Base-by-base conservation (phyloP, 2,888 invertebrate species). In the Tenthredo amoena region DNA sequence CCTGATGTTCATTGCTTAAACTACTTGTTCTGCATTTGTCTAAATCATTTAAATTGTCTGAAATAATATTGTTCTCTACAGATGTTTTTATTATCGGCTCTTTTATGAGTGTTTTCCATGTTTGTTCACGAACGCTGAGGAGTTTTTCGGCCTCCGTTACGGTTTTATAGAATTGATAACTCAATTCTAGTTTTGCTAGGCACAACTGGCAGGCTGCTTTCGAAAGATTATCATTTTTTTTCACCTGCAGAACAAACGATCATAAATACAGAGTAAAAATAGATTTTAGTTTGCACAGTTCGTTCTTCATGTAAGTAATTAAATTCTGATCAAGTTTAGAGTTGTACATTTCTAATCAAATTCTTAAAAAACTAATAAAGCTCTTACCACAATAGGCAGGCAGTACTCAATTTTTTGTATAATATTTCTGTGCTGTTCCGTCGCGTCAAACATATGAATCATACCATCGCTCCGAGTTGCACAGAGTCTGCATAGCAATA, bases 131-230 rank as follows among this genome's bases (percentile, higher is more conserved):
- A 43, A 72, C 12, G 2, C 21, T 15, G 3, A 72, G 43, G 21
- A 72, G 12, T 4, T 40, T 74, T 40, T 87, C 77, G 5, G 85
- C 84, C 62, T 76, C 68, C 26, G 81, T 9, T 55, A 87, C 87
- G 21, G 62, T 86, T 15, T 71, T 84, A 15, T 84, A 58, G 82
- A 87, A 87, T 37, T 86, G 86, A 72, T 86, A 68, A 84, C 76
- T 85, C 31, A 74, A 65, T 9, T 84, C 43, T 1, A 87, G 76
- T 71, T 81, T 86, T 37, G 82, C 84, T 9, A 86, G 58, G 43
- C 87, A 87, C n/a, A 76, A n/a, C 15, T 10, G 12, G 65, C 87
- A 87, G n/a, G 86, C 81, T 43, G 31, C 40, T 43, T 77, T 87
- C 0, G 87, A 31, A 43, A 85, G 40, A 15, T 18, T 21, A 26